phyloP scores from a whole-genome alignment of 1,140 invertebrate species.

The Halotydeus destructor region DNA sequence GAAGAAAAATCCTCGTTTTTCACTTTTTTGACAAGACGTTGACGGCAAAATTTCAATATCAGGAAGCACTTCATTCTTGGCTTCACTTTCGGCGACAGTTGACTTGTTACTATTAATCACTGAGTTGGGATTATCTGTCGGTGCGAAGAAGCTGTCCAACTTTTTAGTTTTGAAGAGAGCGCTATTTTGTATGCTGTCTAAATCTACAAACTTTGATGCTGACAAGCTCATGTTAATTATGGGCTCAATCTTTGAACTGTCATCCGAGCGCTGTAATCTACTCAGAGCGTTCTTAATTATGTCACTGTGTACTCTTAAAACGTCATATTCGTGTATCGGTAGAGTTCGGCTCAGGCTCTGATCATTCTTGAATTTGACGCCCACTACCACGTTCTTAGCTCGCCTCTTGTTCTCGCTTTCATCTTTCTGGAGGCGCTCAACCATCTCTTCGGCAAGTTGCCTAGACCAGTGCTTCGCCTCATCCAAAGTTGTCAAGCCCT shows the following conservation, averaged over 20 bases:
- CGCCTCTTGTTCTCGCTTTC: slow-evolving; percentile 14
- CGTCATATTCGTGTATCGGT: slow-evolving; percentile 3
- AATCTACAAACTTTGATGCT: slow-evolving; percentile 14
- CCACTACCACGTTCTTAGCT: slow-evolving; percentile 13
- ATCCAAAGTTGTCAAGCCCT: slow-evolving; percentile 11
- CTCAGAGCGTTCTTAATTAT: slow-evolving; percentile 6
- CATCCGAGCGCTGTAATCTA: neutral
- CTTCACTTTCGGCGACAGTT: no score
- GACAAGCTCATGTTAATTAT: slow-evolving; percentile 9
- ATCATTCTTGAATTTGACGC: slow-evolving; percentile 1
- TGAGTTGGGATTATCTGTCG: no score
- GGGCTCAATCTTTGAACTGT: slow-evolving; percentile 10
- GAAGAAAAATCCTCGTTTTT: no score
- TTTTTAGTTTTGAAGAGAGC: no score
- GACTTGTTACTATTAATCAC: no score
- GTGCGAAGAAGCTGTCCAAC: no score
- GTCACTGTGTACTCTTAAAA: slow-evolving; percentile 10
- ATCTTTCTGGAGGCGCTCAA: slow-evolving; percentile 63
- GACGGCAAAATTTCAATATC: no score
- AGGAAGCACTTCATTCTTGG: no score
- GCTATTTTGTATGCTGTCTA: no score
- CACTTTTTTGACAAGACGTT: no score
- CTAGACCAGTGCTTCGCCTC: slow-evolving; percentile 48
- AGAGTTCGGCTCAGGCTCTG: slow-evolving; percentile 4
- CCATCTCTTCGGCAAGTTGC: slow-evolving; percentile 55